Evolutionary conservation across 2,888 invertebrate genomes (phyloP), one percentile per base, ranked within the genome.

Genomic region (Harpalus rubripes): DNA sequence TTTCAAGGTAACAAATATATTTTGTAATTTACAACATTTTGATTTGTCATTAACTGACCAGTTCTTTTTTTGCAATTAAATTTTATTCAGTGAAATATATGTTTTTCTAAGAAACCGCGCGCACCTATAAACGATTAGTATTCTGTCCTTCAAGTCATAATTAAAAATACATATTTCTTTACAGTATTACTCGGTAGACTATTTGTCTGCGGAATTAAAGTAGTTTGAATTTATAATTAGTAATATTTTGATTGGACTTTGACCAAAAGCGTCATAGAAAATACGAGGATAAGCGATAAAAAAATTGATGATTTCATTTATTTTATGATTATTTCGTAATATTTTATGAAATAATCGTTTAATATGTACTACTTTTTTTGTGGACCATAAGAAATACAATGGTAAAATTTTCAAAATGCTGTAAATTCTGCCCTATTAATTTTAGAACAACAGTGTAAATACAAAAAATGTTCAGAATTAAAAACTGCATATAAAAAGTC

Each of bases 281-380:
- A 12, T 68, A 68, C 68, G 68, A 39, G 68, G 68, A 68, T 39
- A 68, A 68, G 68, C 68, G 39, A 63, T 68, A 68, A 68, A 68
- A 68, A 68, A 10, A 10, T n/a, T 63, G 22, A 18, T 12, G 8
- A n/a, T 18, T 59, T 59, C 26, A 12, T 18, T 18, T 18, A 18
- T 72, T 41, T 74, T 18, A 44, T 74, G 44, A 74, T 44, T 15
- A n/a, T 52, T 5, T 52, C 44, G 2, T 4, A 52, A 52, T 52
- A 12, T 12, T 44, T 1, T 4, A 4, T 1, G 1, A 10, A 44
- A 44, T 44, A 5, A 44, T 3, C 6, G 44, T 5, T 10, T 7
- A 44, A 44, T 10, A 44, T n/a, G n/a, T n/a, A n/a, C n/a, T n/a
- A n/a, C n/a, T n/a, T n/a, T n/a, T n/a, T n/a, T n/a, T n/a, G n/a